Conservation (phyloP, 2,797 vertebrate genomes). For the Hydrocynus forskahlii region DNA sequence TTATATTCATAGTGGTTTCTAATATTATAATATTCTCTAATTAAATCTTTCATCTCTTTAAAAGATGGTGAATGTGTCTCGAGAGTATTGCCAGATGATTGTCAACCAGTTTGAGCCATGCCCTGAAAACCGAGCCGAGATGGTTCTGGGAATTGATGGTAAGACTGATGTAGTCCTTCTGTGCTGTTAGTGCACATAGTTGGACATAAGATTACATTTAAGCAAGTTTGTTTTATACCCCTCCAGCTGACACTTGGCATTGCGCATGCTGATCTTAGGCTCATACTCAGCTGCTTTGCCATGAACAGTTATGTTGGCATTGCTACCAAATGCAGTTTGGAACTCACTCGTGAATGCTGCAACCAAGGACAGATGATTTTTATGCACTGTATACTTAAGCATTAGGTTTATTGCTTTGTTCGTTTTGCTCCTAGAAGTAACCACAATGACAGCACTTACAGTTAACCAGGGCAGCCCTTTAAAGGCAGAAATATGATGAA, state of each 20-base stretch:
- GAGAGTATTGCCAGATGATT: constrained; percentile 87
- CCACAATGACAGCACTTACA: no score
- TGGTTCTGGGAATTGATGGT: constrained; percentile 94
- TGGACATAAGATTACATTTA: no score
- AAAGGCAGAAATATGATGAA: not conserved
- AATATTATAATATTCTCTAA: not conserved
- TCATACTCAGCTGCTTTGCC: no score
- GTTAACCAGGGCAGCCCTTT: not conserved
- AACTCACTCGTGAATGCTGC: not conserved
- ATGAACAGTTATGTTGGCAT: not conserved
- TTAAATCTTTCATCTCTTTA: constrained; percentile 32
- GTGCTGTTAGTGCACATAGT: no score
- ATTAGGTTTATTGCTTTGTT: no score
- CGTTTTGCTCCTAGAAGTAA: no score
- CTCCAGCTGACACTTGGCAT: no score
- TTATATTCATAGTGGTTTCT: not conserved
- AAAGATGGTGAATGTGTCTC: constrained; percentile 86
- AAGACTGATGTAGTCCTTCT: constrained; percentile 51
- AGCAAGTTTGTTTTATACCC: no score
- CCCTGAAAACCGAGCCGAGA: constrained; percentile 83
- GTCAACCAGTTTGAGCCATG: constrained; percentile 93
- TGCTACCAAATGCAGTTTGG: not conserved
- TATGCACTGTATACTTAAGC: no score
- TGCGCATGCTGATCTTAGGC: no score
- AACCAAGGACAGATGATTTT: no score